A percentile compares a stretch with the other conserved stretches of the same genome.
Evolutionary conservation across 1,140 invertebrate species (phyloP).

Genomic region (Cheumatopsyche charites): DNA sequence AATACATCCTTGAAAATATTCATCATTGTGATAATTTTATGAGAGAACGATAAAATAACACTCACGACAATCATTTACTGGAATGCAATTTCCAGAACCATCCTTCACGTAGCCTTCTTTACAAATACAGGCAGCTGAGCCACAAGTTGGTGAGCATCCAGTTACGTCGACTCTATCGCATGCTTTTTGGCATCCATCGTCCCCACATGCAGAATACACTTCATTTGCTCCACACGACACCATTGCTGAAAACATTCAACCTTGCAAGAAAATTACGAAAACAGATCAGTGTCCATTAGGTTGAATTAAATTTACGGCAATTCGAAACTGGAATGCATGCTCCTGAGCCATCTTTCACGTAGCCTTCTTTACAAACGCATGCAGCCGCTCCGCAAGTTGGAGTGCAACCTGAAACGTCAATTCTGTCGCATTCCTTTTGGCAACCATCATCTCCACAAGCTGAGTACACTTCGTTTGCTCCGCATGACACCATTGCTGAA

Average conservation of each 20-base stretch:
- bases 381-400: neutral
- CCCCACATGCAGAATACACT: neutral
- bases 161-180: neutral
- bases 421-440: neutral
- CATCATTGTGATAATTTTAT: too few species aligned
- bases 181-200: neutral
- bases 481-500: neutral
- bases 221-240: neutral
- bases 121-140: neutral
- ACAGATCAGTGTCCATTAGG: too few species aligned
- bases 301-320: neutral
- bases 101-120: neutral
- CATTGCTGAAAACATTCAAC: neutral
- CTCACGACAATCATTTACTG: neutral
- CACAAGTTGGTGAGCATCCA: neutral
- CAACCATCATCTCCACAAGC: neutral
- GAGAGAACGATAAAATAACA: neutral
- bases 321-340: neutral
- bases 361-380: neutral
- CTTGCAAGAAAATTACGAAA: neutral
- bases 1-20: too few species aligned
- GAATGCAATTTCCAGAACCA: neutral
- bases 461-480: neutral
- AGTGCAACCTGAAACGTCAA: neutral
- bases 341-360: neutral